Conservation (phyloP, 2,113 vertebrate genomes). For the Lagenorhynchus albirostris region DNA sequence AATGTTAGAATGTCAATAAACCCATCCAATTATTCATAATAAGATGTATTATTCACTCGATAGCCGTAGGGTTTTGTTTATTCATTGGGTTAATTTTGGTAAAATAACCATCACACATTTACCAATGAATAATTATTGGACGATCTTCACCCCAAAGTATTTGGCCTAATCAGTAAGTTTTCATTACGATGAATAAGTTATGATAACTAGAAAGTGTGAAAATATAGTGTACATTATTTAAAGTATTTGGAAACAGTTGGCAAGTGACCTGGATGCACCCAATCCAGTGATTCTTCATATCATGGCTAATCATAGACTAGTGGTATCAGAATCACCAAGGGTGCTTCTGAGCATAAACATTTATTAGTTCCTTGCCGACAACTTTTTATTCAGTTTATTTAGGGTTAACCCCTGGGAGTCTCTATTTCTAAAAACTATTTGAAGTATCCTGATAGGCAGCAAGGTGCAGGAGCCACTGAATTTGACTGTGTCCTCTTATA, state of each 20-base stretch:
- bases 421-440: neutral
- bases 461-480: neutral
- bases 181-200: neutral
- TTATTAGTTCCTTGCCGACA: neutral
- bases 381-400: neutral
- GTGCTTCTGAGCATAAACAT: neutral
- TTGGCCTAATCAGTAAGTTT: neutral
- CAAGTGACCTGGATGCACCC: neutral
- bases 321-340: neutral
- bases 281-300: neutral
- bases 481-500: neutral
- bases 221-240: neutral
- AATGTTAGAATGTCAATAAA: neutral
- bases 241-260: neutral
- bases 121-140: neutral
- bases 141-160: neutral
- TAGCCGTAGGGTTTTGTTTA: neutral
- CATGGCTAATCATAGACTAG: neutral
- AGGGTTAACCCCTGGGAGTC: neutral
- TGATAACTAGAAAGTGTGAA: neutral
- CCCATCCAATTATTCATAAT: neutral
- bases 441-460: neutral
- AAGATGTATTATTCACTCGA: neutral
- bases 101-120: neutral
- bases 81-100: slow-evolving; percentile 27